Percentiles rank a stretch among this genome's conserved stretches.
Conservation (phyloP, 1,140 invertebrate species). For the Drosophila pruinosa region DNA sequence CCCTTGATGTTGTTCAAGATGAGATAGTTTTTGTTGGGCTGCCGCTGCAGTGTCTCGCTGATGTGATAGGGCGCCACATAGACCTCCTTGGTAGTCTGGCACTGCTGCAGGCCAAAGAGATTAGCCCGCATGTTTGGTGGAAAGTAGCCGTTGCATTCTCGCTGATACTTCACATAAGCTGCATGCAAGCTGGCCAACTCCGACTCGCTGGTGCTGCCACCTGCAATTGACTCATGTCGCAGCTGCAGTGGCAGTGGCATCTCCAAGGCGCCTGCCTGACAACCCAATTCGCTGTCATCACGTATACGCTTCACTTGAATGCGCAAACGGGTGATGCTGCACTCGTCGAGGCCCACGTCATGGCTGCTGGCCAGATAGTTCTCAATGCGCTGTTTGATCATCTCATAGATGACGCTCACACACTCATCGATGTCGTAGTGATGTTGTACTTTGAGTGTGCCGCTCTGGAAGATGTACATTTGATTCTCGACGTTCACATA, state of each 20-base stretch:
- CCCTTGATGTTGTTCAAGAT: conserved; percentile 59
- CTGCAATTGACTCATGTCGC: background rate
- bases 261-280: background rate
- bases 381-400: conserved; percentile 57
- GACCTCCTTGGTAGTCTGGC: conserved; percentile 59
- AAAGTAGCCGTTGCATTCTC: conserved; percentile 59
- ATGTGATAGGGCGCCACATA: conserved; percentile 64
- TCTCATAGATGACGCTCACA: conserved; percentile 53
- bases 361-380: conserved; percentile 49
- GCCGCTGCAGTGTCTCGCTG: conserved; percentile 54
- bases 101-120: conserved; percentile 63
- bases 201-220: conserved; percentile 19
- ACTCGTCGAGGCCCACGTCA: conserved; percentile 38
- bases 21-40: conserved; percentile 61
- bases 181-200: conserved; percentile 42
- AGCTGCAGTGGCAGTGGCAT: conserved; percentile 44
- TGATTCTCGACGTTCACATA: conserved; percentile 56
- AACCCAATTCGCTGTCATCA: background rate
- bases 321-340: conserved; percentile 53
- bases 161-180: conserved; percentile 55
- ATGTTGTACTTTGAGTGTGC: conserved; percentile 45
- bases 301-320: conserved; percentile 45
- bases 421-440: conserved; percentile 59
- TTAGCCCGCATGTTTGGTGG: conserved; percentile 59
- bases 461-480: conserved; percentile 63